A percentile compares a stretch with the other conserved stretches of the same genome.
Conservation (phyloP, 1,140 invertebrate species). For the Drosophila jambulina region DNA sequence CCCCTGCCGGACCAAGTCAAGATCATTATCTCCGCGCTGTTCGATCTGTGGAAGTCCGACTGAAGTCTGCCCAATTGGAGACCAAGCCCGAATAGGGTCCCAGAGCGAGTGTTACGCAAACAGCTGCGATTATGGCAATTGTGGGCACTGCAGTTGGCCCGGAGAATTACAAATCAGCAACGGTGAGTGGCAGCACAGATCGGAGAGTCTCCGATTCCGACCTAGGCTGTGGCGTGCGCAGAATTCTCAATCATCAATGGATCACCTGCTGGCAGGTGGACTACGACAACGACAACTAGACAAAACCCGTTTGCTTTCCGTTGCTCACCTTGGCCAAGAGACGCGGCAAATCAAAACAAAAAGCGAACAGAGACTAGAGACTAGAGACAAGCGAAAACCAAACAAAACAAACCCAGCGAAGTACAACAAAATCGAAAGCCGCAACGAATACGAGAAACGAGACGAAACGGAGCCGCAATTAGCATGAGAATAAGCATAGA, state of each 20-base stretch:
- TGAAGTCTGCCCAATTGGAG: not conserved
- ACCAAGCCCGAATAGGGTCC: not conserved
- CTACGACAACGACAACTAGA: constrained; percentile 7
- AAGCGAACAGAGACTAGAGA: constrained; percentile 22
- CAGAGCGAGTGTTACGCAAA: constrained; percentile 28
- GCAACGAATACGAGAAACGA: constrained; percentile 23
- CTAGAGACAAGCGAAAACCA: constrained; percentile 4
- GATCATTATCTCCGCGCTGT: constrained; percentile 5
- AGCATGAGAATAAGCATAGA: constrained; percentile 40
- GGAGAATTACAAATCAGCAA: constrained; percentile 35
- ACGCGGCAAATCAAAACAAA: constrained; percentile 43
- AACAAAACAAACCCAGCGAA: constrained; percentile 19
- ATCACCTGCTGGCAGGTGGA: not conserved
- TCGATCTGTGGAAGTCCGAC: no score
- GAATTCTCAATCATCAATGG: constrained; percentile 56
- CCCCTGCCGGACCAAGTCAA: constrained; percentile 1
- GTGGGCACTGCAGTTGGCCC: constrained; percentile 18
- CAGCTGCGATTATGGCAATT: constrained; percentile 22
- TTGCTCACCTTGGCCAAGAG: constrained; percentile 65
- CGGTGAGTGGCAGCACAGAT: constrained; percentile 26
- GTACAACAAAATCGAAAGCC: constrained; percentile 32
- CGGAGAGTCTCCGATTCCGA: constrained; percentile 2
- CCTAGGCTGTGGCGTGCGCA: constrained; percentile 35
- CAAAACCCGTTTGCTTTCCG: constrained; percentile 43
- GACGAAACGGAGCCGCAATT: constrained; percentile 35